Conservation (phyloP, 2,888 invertebrate species). For the Melieria omissa region DNA sequence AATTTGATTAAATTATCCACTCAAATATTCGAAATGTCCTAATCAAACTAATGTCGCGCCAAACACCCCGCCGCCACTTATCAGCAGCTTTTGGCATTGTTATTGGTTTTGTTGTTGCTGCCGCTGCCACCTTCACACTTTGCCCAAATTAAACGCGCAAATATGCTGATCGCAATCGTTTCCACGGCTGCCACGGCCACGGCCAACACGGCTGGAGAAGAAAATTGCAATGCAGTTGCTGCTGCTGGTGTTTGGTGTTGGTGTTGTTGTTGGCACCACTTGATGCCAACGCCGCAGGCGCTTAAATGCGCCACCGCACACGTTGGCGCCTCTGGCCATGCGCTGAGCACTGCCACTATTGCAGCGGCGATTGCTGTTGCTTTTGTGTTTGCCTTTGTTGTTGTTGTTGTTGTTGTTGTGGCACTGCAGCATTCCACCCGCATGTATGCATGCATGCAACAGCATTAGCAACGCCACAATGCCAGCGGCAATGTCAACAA, state of each 20-base stretch:
- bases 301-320: too few relatives aligned
- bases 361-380: too few relatives aligned
- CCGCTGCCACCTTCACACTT: conserved; percentile 21
- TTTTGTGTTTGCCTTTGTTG: too few relatives aligned
- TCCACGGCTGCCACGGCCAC: not conserved
- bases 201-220: not conserved
- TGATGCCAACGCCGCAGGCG: not conserved
- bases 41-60: conserved; percentile 18
- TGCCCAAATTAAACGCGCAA: conserved; percentile 20
- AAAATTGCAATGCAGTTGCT: not conserved
- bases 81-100: not conserved
- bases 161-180: conserved; percentile 19
- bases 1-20: conserved; percentile 32
- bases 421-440: too few relatives aligned
- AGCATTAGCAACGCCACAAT: too few relatives aligned
- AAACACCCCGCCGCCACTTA: not conserved
- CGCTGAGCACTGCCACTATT: not conserved
- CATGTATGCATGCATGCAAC: too few relatives aligned
- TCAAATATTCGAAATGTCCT: conserved; percentile 30
- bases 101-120: conserved; percentile 10
- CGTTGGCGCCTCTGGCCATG: not conserved
- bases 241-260: not conserved
- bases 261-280: not conserved
- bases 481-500: too few relatives aligned
- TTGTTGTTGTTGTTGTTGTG: too few relatives aligned